A percentile compares a stretch with the other conserved stretches of the same genome.
phyloP scores from a whole-genome alignment of 2,797 vertebrate genomes.

The Poliocrania exsul region DNA sequence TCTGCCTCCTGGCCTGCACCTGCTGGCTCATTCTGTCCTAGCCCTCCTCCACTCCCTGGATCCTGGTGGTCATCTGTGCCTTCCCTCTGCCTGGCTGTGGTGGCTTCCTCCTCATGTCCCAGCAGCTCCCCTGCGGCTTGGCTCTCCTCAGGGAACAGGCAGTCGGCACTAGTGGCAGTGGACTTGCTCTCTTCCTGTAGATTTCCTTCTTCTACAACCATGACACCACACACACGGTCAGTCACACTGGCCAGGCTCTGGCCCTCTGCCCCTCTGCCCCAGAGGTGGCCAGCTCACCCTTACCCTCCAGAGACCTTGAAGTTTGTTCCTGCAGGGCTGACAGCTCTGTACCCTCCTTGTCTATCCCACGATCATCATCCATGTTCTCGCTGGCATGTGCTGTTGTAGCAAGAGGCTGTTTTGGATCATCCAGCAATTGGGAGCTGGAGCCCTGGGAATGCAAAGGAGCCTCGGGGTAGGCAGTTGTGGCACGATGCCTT shows the following conservation, averaged over 20 bases:
- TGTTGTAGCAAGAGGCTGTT: constrained; percentile 6
- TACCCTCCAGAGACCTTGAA: constrained; percentile 30
- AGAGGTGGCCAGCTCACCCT: constrained; percentile 39
- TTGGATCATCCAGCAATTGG: constrained; percentile 42
- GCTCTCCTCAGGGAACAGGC: not conserved
- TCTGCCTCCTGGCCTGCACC: constrained; percentile 5
- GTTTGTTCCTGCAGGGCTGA: constrained; percentile 12
- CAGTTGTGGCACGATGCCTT: constrained; percentile 52
- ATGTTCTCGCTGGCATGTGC: not conserved
- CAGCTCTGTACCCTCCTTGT: not conserved
- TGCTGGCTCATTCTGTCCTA: not conserved
- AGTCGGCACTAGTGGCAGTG: not conserved
- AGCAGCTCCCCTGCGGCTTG: rapidly evolving
- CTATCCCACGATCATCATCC: not conserved
- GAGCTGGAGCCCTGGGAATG: constrained; percentile 61
- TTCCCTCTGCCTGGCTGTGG: not conserved
- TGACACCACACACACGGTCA: not conserved
- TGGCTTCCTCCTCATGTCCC: not conserved
- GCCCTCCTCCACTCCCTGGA: not conserved
- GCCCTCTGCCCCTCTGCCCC: not conserved
- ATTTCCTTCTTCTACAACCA: constrained; percentile 29
- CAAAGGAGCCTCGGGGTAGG: constrained; percentile 43
- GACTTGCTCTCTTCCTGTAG: constrained; percentile 25
- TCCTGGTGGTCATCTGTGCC: not conserved
- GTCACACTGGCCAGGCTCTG: constrained; percentile 3